Conservation (phyloP, 2,797 vertebrate species). For the Trachurus trachurus region DNA sequence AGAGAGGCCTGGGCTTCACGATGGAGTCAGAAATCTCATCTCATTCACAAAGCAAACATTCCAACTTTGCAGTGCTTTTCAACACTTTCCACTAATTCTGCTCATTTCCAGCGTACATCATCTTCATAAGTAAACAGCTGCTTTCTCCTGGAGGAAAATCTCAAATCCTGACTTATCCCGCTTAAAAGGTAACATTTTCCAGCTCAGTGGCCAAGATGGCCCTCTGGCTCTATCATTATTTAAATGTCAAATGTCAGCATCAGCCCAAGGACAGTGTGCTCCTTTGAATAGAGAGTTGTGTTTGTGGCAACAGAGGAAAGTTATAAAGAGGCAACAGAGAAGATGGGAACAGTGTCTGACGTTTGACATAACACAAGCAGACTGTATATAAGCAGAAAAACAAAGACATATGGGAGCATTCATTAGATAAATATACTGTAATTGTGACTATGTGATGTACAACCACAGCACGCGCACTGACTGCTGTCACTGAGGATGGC, state of each 20-base stretch:
- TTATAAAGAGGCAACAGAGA: background rate
- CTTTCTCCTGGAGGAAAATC: conserved; percentile 55
- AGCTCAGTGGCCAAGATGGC: conserved; percentile 56
- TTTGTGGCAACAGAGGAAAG: conserved; percentile 27
- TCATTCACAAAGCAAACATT: conserved; percentile 79
- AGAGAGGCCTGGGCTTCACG: conserved; percentile 59
- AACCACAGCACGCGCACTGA: background rate
- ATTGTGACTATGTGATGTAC: background rate
- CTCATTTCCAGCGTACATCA: conserved; percentile 64
- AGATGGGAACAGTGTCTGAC: background rate
- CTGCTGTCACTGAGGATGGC: background rate
- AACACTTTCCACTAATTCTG: conserved; percentile 77
- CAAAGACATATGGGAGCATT: conserved; percentile 1
- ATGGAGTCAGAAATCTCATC: conserved; percentile 77
- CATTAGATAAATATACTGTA: conserved; percentile 8
- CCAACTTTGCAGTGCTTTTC: conserved; percentile 71
- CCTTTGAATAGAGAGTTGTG: conserved; percentile 35
- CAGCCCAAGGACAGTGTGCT: conserved; percentile 42
- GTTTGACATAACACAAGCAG: background rate
- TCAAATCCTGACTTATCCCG: conserved; percentile 51
- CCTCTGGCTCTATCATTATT: conserved; percentile 52
- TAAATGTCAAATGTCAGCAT: conserved; percentile 62
- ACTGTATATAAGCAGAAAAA: background rate
- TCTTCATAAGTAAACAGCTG: conserved; percentile 67
- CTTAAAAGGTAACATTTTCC: conserved; percentile 73